A percentile compares a stretch with the other conserved stretches of the same genome.
Evolutionary conservation across 2,113 vertebrate species (phyloP).

Genomic region (Nicator chloris): DNA sequence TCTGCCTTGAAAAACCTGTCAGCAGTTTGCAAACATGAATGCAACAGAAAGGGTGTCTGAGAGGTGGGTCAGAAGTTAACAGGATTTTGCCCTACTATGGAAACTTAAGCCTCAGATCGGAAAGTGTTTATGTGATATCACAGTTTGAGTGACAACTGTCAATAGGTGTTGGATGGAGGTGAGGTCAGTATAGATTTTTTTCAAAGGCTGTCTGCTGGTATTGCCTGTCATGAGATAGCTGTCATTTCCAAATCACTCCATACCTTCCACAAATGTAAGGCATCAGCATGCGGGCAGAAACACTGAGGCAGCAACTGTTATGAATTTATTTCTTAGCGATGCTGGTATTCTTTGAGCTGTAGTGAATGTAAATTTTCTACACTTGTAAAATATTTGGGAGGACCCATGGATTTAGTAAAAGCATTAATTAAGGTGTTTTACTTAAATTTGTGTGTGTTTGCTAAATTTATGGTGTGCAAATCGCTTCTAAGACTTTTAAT

Average conservation of each 20-base stretch:
- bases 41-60: slow-evolving; percentile 65
- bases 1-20: slow-evolving; percentile 51
- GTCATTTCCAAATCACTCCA: slow-evolving; percentile 73
- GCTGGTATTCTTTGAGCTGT: not conserved
- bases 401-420: not conserved
- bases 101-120: slow-evolving; percentile 80
- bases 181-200: slow-evolving; percentile 81
- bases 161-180: slow-evolving; percentile 75
- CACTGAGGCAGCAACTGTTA: slow-evolving; percentile 18
- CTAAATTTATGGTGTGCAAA: slow-evolving; percentile 62
- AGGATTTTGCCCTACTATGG: slow-evolving; percentile 80
- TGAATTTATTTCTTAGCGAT: not conserved
- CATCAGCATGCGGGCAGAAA: slow-evolving; percentile 36
- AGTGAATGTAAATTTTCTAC: not conserved
- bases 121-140: slow-evolving; percentile 82
- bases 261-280: slow-evolving; percentile 55
- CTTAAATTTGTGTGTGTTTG: slow-evolving; percentile 41
- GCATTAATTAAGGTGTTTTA: slow-evolving; percentile 26
- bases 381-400: slow-evolving; percentile 9
- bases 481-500: slow-evolving; percentile 61
- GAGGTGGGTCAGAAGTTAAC: slow-evolving; percentile 81
- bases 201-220: slow-evolving; percentile 63
- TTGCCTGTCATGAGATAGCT: slow-evolving; percentile 73
- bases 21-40: slow-evolving; percentile 56
- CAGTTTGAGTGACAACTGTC: slow-evolving; percentile 82